phyloP scores from a whole-genome alignment of 2,888 invertebrate species.

The Tenthredo notha region DNA sequence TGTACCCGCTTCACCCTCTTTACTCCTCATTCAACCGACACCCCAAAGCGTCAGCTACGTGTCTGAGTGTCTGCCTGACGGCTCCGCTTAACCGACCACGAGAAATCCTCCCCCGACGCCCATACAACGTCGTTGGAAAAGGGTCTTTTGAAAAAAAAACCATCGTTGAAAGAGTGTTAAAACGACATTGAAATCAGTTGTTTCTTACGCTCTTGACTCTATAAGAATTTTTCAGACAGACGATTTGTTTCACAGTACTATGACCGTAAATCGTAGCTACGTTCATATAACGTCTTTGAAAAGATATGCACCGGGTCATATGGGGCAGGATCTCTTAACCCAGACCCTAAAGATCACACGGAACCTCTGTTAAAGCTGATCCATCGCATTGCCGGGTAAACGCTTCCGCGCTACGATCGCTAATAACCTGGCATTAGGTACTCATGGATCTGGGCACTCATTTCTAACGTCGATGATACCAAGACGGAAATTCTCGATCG shows the following conservation, averaged over 20 bases:
- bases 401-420: conserved; percentile 38
- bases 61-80: conserved; percentile 36
- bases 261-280: neutral
- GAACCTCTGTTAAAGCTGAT: conserved; percentile 17
- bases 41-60: conserved; percentile 43
- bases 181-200: neutral
- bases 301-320: neutral
- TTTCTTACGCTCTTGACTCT: neutral
- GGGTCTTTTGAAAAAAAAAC: neutral
- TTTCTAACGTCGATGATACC: conserved; percentile 8
- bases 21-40: conserved; percentile 36
- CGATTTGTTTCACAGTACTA: neutral
- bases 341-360: conserved; percentile 25
- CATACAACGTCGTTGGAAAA: neutral
- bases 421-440: conserved; percentile 30
- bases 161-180: neutral
- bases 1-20: conserved; percentile 28
- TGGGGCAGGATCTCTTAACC: neutral
- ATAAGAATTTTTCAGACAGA: neutral
- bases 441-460: conserved; percentile 12
- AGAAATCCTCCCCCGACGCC: neutral
- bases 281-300: neutral
- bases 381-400: conserved; percentile 29
- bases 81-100: conserved; percentile 38
- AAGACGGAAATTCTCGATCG: neutral